Conservation (phyloP, 2,797 vertebrate genomes). For the Xiphophorus birchmanni region DNA sequence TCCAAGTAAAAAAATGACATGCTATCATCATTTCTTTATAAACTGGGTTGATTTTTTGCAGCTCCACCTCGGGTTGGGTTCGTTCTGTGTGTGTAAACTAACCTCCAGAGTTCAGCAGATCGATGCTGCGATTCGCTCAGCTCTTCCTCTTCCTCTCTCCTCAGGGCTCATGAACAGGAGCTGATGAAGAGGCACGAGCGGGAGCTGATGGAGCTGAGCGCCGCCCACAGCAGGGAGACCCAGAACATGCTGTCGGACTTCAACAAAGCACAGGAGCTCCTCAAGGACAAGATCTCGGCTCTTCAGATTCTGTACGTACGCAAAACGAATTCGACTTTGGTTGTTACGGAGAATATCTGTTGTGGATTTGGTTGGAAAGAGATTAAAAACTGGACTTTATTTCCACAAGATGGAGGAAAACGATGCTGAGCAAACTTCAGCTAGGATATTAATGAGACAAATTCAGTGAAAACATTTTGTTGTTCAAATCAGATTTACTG, state of each 20-base stretch:
- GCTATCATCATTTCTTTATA: background rate
- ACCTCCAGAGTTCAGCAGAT: background rate
- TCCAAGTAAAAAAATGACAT: background rate
- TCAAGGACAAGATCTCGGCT: slow-evolving; percentile 98
- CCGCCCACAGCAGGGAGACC: slow-evolving; percentile 91
- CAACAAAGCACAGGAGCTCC: slow-evolving; percentile 98
- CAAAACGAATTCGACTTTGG: slow-evolving; percentile 18
- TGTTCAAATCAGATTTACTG: background rate
- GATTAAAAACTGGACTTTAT: background rate
- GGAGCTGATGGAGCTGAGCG: slow-evolving; percentile 89
- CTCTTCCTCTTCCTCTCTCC: slow-evolving; percentile 12
- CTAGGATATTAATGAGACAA: background rate
- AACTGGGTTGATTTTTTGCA: background rate
- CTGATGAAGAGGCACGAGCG: slow-evolving; percentile 94
- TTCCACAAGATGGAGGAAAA: background rate
- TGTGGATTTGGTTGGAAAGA: background rate
- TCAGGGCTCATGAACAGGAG: slow-evolving; percentile 96
- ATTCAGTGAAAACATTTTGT: background rate
- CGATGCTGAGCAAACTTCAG: background rate
- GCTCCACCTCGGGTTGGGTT: background rate
- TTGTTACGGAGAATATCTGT: background rate
- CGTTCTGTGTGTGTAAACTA: background rate
- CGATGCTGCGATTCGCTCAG: background rate
- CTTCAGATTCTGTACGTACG: slow-evolving; percentile 95
- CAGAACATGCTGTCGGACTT: slow-evolving; percentile 98